Percentiles rank a stretch among this genome's conserved stretches.
These are phyloP conservation scores for Hirtodrosophila histrioides DNA, from an alignment of 2,888 invertebrate genomes.

Conservation along the genomic window DNA sequence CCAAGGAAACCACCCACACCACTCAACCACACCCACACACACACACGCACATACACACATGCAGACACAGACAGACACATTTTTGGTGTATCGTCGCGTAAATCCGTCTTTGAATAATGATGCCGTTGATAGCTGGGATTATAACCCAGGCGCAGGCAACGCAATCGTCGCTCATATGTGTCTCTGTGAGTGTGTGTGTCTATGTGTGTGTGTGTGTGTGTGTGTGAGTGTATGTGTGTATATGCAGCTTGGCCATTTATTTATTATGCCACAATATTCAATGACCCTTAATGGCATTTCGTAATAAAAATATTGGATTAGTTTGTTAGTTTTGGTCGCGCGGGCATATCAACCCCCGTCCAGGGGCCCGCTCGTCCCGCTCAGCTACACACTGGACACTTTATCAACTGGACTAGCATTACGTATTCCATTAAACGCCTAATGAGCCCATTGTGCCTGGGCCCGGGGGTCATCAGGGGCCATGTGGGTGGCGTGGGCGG, in stretches of 20 bases:
- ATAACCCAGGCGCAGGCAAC: constrained; percentile 44
- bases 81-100: constrained; percentile 62
- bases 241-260: constrained; percentile 59
- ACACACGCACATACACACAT: constrained; percentile 19
- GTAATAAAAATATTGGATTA: constrained; percentile 81
- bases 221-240: constrained; percentile 16
- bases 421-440: constrained; percentile 77
- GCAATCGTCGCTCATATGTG: constrained; percentile 25
- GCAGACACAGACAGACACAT: constrained; percentile 17
- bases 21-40: not conserved
- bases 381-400: constrained; percentile 50
- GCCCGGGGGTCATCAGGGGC: constrained; percentile 53
- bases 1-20: not conserved
- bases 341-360: constrained; percentile 44
- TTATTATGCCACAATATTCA: constrained; percentile 80
- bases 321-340: constrained; percentile 71
- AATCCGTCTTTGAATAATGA: constrained; percentile 80
- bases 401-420: constrained; percentile 69
- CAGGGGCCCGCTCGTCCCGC: constrained; percentile 15
- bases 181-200: constrained; percentile 9
- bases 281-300: constrained; percentile 81
- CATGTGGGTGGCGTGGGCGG: constrained; percentile 1
- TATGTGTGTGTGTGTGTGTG: constrained; percentile 9
- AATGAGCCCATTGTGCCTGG: constrained; percentile 71
- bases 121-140: constrained; percentile 78